Conservation (phyloP, 2,797 vertebrate species). For the Salmo trutta region DNA sequence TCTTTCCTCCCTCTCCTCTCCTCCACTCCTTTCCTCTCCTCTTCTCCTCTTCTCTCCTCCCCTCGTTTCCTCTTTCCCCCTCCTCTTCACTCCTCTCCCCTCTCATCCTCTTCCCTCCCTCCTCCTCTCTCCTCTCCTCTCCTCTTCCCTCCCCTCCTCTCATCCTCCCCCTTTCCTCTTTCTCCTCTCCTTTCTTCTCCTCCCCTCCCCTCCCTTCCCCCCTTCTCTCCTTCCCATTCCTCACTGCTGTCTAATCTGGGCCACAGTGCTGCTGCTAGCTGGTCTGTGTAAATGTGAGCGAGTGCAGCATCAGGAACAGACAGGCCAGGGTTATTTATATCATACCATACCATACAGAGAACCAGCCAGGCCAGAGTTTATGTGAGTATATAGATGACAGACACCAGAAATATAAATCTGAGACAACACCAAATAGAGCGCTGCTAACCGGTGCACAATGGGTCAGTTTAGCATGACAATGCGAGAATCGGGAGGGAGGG, state of each 20-base stretch:
- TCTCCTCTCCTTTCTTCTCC: too few species aligned
- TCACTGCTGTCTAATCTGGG: constrained; percentile 1
- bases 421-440: not conserved
- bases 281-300: not conserved
- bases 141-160: too few species aligned
- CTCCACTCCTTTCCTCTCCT: not conserved
- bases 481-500: not conserved
- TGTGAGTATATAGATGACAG: constrained; percentile 1
- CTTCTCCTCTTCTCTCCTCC: not conserved
- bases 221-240: not conserved
- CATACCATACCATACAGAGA: not conserved
- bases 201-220: not conserved
- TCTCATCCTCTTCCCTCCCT: not conserved
- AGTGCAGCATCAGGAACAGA: not conserved
- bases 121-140: too few species aligned
- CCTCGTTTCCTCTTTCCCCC: not conserved
- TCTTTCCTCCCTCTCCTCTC: not conserved
- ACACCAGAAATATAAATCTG: not conserved
- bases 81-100: not conserved
- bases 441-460: not conserved
- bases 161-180: too few species aligned
- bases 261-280: not conserved
- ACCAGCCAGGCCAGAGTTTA: not conserved
- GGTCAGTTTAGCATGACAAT: not conserved
- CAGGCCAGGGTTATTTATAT: not conserved